Percentiles rank a stretch among this genome's conserved stretches.
Evolutionary conservation across 2,797 vertebrate genomes (phyloP).

Genomic region (Acipenser oxyrinchus): DNA sequence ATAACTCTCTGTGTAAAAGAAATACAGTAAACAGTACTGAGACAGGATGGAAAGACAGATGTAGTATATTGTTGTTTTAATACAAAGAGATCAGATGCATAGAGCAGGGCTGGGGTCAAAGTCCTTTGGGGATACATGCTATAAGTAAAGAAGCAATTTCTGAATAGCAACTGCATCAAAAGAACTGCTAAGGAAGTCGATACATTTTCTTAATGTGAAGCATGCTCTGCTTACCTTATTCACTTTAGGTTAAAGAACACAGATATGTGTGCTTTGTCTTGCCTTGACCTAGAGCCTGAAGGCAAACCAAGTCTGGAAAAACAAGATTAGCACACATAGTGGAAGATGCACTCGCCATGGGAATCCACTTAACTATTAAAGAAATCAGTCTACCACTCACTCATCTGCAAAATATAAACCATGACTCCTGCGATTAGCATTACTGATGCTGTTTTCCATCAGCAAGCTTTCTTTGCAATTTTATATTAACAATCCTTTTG

Average conservation of each 20-base stretch:
- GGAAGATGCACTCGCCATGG: not conserved
- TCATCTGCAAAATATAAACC: not conserved
- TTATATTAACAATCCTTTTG: not conserved
- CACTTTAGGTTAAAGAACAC: not conserved
- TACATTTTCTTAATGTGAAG: not conserved
- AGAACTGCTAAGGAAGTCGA: not conserved
- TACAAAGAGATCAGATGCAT: not conserved
- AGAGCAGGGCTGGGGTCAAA: conserved; percentile 2
- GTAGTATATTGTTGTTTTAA: not conserved
- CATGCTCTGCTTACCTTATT: not conserved
- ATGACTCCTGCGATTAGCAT: too few relatives aligned
- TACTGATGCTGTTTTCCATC: not conserved
- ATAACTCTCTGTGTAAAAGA: too few relatives aligned
- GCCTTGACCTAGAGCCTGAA: conserved; percentile 45
- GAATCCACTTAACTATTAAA: not conserved
- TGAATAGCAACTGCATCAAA: not conserved
- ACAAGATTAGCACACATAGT: not conserved
- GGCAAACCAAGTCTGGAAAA: conserved; percentile 17
- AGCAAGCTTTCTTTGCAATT: not conserved
- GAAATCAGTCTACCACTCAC: not conserved
- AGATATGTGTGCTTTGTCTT: conserved; percentile 9
- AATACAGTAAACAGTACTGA: too few relatives aligned
- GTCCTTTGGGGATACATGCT: not conserved
- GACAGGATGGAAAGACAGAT: not conserved
- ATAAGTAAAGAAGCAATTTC: not conserved